Evolutionary conservation across 1,140 invertebrate genomes (phyloP).

Genomic region (Pectinophora gossypiella): DNA sequence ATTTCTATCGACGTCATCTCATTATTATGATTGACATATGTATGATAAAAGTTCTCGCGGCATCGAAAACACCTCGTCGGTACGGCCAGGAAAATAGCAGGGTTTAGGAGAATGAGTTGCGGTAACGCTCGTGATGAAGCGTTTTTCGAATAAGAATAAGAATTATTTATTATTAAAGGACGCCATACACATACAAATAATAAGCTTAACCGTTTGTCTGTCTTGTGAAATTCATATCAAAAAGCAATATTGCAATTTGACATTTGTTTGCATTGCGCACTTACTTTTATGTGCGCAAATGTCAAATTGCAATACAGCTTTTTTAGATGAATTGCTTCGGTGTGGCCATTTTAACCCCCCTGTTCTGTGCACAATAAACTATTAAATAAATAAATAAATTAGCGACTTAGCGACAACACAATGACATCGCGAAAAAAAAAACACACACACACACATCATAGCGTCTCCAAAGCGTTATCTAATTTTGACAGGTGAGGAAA

Average conservation of each 20-base stretch:
- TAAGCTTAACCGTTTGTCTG: too few relatives aligned
- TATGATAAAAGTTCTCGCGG: neutral
- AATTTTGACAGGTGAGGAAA: too few relatives aligned
- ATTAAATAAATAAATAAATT: too few relatives aligned
- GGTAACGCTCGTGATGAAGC: neutral
- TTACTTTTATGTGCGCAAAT: too few relatives aligned
- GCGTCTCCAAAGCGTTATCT: neutral
- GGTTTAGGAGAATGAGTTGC: neutral
- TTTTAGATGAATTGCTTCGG: too few relatives aligned
- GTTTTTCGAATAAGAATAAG: neutral
- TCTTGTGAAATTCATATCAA: too few relatives aligned
- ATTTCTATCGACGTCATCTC: neutral
- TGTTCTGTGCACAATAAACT: too few relatives aligned
- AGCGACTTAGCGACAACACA: neutral
- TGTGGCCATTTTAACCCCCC: too few relatives aligned
- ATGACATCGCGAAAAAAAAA: neutral
- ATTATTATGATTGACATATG: slow-evolving; percentile 5
- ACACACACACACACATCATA: neutral
- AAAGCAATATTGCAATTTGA: too few relatives aligned
- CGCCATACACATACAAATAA: neutral
- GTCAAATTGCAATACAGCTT: too few relatives aligned
- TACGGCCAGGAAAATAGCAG: neutral
- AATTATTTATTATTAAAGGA: neutral
- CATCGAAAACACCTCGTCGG: neutral
- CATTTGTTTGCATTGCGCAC: too few relatives aligned